phyloP scores from a whole-genome alignment of 2,888 invertebrate genomes.

The Tenthredo amoena region DNA sequence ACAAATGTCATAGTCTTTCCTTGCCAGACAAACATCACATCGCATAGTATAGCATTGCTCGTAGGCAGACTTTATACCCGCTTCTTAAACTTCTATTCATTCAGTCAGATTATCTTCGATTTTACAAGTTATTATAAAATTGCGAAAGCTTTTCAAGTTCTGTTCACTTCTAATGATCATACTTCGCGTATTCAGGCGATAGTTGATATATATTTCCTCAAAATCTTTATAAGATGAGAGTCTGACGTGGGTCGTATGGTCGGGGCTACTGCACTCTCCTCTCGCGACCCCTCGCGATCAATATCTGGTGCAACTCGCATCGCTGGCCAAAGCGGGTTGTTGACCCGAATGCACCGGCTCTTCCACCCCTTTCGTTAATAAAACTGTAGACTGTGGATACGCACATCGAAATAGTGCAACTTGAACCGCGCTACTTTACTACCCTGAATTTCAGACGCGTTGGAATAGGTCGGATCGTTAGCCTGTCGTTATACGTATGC shows the following conservation, averaged over 20 bases:
- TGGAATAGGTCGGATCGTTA: constrained; percentile 32
- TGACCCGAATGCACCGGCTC: constrained; percentile 40
- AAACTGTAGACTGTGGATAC: neutral
- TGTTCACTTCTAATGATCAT: neutral
- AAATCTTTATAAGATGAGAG: neutral
- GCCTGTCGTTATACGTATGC: neutral
- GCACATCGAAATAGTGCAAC: neutral
- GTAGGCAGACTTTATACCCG: neutral
- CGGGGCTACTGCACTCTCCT: neutral
- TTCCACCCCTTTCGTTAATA: neutral
- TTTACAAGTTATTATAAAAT: neutral
- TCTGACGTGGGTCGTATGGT: neutral
- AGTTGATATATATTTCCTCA: neutral
- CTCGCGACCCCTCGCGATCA: constrained; percentile 14
- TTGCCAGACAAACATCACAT: neutral
- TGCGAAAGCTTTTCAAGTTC: neutral
- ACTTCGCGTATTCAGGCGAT: neutral
- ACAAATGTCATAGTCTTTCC: neutral
- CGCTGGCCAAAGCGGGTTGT: constrained; percentile 36
- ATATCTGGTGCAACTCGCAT: constrained; percentile 48
- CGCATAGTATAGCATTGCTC: neutral
- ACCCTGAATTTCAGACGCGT: neutral
- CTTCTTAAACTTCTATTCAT: no score
- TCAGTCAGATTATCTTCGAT: neutral
- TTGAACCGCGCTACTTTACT: neutral